Base-by-base conservation (phyloP, 2,888 invertebrate genomes). In the Gnatocerus cornutus region DNA sequence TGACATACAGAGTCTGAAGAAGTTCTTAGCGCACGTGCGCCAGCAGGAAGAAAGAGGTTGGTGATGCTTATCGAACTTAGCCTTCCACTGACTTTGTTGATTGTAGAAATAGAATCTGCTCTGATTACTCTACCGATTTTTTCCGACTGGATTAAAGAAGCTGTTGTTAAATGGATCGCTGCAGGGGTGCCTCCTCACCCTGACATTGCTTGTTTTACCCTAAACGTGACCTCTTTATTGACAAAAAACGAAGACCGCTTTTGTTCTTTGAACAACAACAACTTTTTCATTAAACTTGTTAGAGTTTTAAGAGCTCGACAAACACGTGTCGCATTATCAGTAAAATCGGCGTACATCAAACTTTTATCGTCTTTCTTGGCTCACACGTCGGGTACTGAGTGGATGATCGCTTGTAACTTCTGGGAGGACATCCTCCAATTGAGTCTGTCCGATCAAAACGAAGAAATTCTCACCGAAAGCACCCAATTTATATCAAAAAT, bases 401-500 rank as follows among this genome's bases (percentile, higher is more conserved):
- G 91, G 89, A 84, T 93, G 4, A 84, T 88, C n/a, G 82, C 87
- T 69, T 85, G 84, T 69, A 89, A 87, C 12, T 81, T 87, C 4
- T 93, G 92, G 92, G 87, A 86, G 69, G 87, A 89, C 75, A 87
- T 92, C 30, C 83, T 92, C 1, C 86, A 52, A 1, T 30, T 29
- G 7, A 52, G 16, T 4, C 2, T 33, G 33, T 33, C 33, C 2
- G 33, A n/a, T 2, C 2, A 6, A 4, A 33, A 62, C 76, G 90
- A 0, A 87, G 91, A 21, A 90, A 91, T 90, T 89, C 90, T 6
- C 89, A 90, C 61, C 87, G 88, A 65, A 27, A 37, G 68, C 90
- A 93, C 76, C 84, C 92, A n/a, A 87, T 88, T 14, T 37, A 30
- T 65, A 21, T 5, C 55, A 10, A 85, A 86, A 68, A 86, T 92